These are phyloP conservation scores for Andrena bicolor DNA, from an alignment of 2,888 invertebrate species.

Conservation along the genomic window DNA sequence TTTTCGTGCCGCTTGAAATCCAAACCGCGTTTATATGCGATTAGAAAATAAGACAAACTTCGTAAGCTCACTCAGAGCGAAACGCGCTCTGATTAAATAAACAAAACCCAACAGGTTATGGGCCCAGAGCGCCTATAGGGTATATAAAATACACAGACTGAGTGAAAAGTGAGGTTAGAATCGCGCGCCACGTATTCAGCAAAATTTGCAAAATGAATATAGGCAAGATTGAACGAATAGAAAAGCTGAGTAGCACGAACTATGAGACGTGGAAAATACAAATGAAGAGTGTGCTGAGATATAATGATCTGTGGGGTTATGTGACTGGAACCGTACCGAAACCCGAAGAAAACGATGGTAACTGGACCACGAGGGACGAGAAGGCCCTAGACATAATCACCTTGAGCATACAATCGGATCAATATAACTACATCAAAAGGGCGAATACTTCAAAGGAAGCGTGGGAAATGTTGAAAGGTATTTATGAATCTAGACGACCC, in stretches of 20 bases:
- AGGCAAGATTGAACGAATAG: not conserved
- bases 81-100: too few relatives aligned
- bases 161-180: constrained; percentile 9
- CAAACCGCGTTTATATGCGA: too few relatives aligned
- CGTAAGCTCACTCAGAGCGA: too few relatives aligned
- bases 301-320: constrained; percentile 13
- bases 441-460: not conserved
- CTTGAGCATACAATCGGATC: not conserved
- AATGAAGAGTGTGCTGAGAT: not conserved
- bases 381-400: constrained; percentile 9
- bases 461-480: not conserved
- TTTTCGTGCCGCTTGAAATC: too few relatives aligned
- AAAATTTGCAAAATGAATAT: not conserved
- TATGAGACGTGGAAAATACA: constrained; percentile 9
- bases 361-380: constrained; percentile 1
- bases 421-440: constrained; percentile 6
- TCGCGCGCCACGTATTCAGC: not conserved
- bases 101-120: not conserved
- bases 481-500: constrained; percentile 13
- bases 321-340: not conserved
- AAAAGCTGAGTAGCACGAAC: constrained; percentile 7
- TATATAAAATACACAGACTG: not conserved
- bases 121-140: not conserved
- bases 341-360: not conserved
- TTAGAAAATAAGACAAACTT: too few relatives aligned